phyloP scores from a whole-genome alignment of 37 sponge, comb jelly and placozoan species.

The Halisarca cf. caerulea region DNA sequence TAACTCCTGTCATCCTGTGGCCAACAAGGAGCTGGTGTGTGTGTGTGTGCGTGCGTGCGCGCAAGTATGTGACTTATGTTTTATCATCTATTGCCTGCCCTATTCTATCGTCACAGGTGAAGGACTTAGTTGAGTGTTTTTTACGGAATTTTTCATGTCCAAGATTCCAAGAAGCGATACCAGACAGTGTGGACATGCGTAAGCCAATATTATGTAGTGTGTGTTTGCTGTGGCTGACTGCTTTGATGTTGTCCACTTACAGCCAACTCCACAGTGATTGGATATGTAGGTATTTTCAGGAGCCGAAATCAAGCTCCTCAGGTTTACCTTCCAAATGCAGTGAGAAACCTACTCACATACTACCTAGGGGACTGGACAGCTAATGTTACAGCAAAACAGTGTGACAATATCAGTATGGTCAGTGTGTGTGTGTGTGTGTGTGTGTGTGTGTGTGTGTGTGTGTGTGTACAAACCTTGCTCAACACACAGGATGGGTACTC shows the following conservation, averaged over 20 bases:
- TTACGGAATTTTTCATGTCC: background rate
- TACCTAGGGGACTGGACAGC: background rate
- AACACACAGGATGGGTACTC: background rate
- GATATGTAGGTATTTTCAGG: background rate
- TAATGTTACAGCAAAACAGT: no score
- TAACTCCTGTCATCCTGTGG: background rate
- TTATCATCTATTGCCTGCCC: no score
- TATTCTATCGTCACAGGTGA: background rate
- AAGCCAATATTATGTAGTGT: background rate
- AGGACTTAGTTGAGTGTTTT: conserved; percentile 10
- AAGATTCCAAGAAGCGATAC: conserved; percentile 7
- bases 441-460: background rate
- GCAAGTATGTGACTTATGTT: no score
- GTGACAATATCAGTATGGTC: background rate
- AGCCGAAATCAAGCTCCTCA: background rate
- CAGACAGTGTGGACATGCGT: conserved; percentile 14
- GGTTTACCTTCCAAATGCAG: background rate
- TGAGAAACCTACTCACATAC: background rate
- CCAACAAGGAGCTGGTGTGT: no score
- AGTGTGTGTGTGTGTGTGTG: background rate
- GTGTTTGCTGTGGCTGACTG: no score
- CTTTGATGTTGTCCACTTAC: background rate
- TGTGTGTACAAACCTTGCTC: no score
- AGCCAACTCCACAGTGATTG: background rate
- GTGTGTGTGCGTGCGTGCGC: no score